phyloP scores from a whole-genome alignment of 2,113 vertebrate species.

The Actenoides hombroni region DNA sequence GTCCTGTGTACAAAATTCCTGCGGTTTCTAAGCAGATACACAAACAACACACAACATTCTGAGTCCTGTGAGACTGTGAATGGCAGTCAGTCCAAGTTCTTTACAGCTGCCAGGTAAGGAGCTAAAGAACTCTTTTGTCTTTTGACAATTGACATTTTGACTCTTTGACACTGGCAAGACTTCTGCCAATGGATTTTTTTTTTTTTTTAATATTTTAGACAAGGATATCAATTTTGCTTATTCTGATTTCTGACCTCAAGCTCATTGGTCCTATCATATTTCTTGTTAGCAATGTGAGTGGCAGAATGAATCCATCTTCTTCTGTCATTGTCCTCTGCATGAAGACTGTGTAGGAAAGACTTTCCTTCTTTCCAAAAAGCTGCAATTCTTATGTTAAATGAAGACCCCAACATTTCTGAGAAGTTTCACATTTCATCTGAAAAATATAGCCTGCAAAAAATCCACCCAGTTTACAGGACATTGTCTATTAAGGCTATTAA shows the following conservation, averaged over 20 bases:
- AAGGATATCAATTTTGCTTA: not conserved
- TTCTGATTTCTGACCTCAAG: not conserved
- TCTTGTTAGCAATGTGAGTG: not conserved
- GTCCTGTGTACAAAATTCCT: not conserved
- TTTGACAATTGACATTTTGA: not conserved
- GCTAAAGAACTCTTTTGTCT: not conserved
- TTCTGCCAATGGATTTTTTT: not conserved
- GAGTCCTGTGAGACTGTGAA: not conserved
- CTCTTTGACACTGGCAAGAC: not conserved
- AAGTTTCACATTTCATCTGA: not conserved
- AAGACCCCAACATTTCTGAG: not conserved
- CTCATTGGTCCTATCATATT: not conserved
- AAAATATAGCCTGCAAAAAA: not conserved
- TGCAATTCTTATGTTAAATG: not conserved
- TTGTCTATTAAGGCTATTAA: not conserved
- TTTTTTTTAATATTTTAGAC: not conserved
- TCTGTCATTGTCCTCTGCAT: not conserved
- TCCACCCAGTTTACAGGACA: not conserved
- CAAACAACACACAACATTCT: fast-evolving
- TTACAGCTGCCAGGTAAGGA: not conserved
- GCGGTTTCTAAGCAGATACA: not conserved
- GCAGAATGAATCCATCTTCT: not conserved
- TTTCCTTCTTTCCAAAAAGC: not conserved
- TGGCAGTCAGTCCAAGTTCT: not conserved
- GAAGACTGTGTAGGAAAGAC: not conserved